Evolutionary conservation across 2,113 vertebrate genomes (phyloP), one percentile per base, ranked within the genome.

Genomic region (Campylomormyrus numenius): DNA sequence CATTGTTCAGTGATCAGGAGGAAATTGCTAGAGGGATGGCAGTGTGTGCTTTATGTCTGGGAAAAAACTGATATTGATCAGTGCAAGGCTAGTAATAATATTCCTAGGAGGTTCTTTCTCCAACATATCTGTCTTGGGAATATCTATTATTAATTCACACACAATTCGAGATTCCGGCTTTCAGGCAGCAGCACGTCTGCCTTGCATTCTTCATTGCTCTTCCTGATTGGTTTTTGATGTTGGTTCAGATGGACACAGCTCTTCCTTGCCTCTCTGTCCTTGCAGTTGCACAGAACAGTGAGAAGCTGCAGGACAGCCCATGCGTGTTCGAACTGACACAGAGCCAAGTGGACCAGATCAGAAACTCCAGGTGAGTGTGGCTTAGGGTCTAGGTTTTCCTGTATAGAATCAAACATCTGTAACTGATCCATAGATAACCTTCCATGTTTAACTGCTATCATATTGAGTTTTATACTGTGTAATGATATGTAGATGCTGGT

Each of bases 281-380:
- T 94, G 39, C 90, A 99, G 98, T 98, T 92, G 96, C 98, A 88
- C 98, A 98, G 95, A 99, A 97, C 90, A 98, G 94, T 0, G 98
- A 99, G 94, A 99, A 99, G 95, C 96, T 99, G 50, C 98, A 99
- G 94, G 98, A 99, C 92, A 99, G 98, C 92, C 98, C 98, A 0
- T 98, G 98, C 91, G 96, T 98, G 93, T 99, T 99, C 92, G 97
- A 98, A 0, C 94, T 99, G 93, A 98, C 98, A 48, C 97, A 97
- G 0, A 95, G 95, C 90, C 98, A 99, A 93, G 98, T 98, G 94
- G 98, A 99, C 90, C 94, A 98, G 95, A 97, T 99, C 94, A 95
- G 98, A 92, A 99, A 97, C 94, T 98, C 98, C 93, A 98, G 97
- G 98, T 99, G 95, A 91, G 91, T 45, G n/a, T 27, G 3, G 10